phyloP scores from a whole-genome alignment of 2,797 vertebrate genomes.

The Sebastiscus albofasciatus region DNA sequence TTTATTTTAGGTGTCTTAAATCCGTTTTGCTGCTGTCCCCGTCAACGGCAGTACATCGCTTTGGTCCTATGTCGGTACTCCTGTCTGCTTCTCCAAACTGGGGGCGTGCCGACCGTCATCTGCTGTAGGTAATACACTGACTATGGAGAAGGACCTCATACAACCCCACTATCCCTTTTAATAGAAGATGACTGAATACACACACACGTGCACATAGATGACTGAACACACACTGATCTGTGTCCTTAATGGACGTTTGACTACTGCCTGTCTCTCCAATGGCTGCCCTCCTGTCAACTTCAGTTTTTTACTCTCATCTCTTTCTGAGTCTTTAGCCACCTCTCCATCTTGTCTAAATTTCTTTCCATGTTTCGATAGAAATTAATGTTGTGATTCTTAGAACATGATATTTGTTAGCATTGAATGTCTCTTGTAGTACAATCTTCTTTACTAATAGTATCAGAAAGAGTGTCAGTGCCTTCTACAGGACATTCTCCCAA shows the following conservation, averaged over 20 bases:
- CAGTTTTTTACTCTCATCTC: not conserved
- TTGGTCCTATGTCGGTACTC: not conserved
- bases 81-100: not conserved
- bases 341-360: not conserved
- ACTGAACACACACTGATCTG: conserved; percentile 3
- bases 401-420: not conserved
- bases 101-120: not conserved
- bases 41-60: not conserved
- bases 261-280: conserved; percentile 13
- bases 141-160: not conserved
- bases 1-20: not conserved
- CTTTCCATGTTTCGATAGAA: not conserved
- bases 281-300: not conserved
- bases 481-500: conserved; percentile 35
- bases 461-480: conserved; percentile 56
- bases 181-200: conserved; percentile 1
- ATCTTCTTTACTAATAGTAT: not conserved
- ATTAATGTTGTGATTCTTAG: not conserved
- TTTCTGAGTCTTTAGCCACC: not conserved
- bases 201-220: not conserved
- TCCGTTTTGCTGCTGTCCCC: not conserved
- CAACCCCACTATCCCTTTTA: not conserved
- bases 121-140: not conserved
- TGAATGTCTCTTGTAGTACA: conserved; percentile 37
- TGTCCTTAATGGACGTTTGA: not conserved